Base-by-base conservation (phyloP, 2,113 vertebrate genomes). In the Festucalex cinctus region DNA sequence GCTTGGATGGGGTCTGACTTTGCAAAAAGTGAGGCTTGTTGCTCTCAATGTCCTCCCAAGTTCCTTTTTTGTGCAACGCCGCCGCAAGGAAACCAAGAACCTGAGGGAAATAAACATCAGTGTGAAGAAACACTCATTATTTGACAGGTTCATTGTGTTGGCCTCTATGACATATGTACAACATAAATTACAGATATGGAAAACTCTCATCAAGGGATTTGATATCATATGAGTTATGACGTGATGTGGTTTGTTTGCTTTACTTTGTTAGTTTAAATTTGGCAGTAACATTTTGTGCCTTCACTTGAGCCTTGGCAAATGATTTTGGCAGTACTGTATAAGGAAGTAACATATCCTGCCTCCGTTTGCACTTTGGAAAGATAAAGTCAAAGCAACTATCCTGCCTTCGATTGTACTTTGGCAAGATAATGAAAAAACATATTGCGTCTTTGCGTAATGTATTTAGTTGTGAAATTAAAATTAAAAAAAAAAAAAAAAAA, bases 41-140 rank as follows among this genome's bases (percentile, higher is more conserved):
- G 76, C 95, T 98, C 85, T 95, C 91, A 76, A 95, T 91, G 82
- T 99, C 97, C n/a, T 95, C 90, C 87, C 86, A 92, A 60, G 95
- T 98, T 63, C 97, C 97, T 6, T 91, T 96, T 92, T 99, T 99
- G 77, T 90, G 91, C 67, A 99, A 81, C 73, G 95, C 88, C 73
- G 96, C 96, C 89, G 96, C 94, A 85, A 99, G 90, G 88, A 97
- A 98, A 8, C 96, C 93, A 84, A 99, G 96, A 32, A 98, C 94
- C 97, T 99, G 62, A 64, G 3, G 36, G 6, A 44, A 67, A 39
- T 6, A 44, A 67, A 39, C 46, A 65, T 59, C 20, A 65, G 8
- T 22, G 10, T 32, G 54, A 57, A 57, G 24, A 28, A 51, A 57
- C 16, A 7, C 6, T 16, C 26, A 2, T 16, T 9, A 57, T 16